phyloP scores from a whole-genome alignment of 2,888 invertebrate genomes.

The Aplocera efformata region DNA sequence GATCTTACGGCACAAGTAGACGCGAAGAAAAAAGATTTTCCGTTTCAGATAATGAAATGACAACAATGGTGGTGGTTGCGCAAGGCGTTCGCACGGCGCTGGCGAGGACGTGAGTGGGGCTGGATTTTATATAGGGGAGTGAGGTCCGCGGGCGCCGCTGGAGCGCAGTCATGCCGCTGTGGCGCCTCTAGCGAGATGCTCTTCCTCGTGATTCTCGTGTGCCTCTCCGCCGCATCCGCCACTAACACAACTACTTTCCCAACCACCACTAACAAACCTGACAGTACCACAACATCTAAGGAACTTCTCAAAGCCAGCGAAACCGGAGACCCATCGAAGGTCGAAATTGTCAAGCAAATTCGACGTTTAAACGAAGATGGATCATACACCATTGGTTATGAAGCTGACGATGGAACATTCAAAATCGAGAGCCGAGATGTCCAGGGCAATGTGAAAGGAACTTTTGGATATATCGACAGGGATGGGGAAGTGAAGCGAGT shows the following conservation, averaged over 20 bases:
- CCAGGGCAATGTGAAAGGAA: constrained; percentile 89
- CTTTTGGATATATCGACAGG: constrained; percentile 89
- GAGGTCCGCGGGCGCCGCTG: constrained; percentile 58
- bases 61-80: constrained; percentile 74
- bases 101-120: constrained; percentile 67
- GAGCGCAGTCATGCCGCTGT: constrained; percentile 71
- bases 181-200: constrained; percentile 65
- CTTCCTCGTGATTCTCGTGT: constrained; percentile 58
- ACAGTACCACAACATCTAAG: constrained; percentile 66
- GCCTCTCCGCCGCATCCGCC: constrained; percentile 42
- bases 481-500: constrained; percentile 89
- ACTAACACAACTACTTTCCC: constrained; percentile 45
- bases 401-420: constrained; percentile 91
- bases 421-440: constrained; percentile 91
- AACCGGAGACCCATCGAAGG: constrained; percentile 84
- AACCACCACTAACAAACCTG: constrained; percentile 45
- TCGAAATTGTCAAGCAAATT: constrained; percentile 90
- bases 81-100: constrained; percentile 71
- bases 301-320: constrained; percentile 82
- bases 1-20: constrained; percentile 63
- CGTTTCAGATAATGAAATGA: constrained; percentile 79
- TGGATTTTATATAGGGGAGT: constrained; percentile 76
- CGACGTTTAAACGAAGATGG: constrained; percentile 90
- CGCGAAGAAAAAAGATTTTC: constrained; percentile 77
- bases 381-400: constrained; percentile 91